These are phyloP conservation scores for Arnoldichthys spilopterus DNA, from an alignment of 2,797 vertebrate genomes.

Conservation along the genomic window DNA sequence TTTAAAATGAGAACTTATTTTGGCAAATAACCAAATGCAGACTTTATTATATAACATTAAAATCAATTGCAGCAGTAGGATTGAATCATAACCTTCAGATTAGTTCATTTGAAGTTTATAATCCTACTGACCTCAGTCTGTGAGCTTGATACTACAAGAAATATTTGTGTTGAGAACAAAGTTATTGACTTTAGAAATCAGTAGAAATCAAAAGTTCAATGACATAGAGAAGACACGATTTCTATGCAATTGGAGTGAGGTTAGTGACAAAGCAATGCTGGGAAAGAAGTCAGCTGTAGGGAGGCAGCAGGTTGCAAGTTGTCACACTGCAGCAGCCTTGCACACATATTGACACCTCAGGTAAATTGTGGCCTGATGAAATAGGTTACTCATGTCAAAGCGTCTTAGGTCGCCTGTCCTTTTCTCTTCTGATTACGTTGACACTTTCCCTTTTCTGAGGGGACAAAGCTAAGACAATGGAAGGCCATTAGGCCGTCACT, in stretches of 20 bases:
- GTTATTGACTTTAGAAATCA: not conserved
- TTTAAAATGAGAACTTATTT: not conserved
- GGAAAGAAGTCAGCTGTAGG: conserved; percentile 23
- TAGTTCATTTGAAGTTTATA: not conserved
- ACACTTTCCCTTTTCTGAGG: conserved; percentile 48
- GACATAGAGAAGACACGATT: conserved; percentile 7
- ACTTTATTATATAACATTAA: no score
- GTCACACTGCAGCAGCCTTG: conserved; percentile 17
- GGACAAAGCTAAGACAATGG: conserved; percentile 58
- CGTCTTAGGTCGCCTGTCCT: conserved; percentile 53
- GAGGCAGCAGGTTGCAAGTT: conserved; percentile 13
- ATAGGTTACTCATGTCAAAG: conserved; percentile 51
- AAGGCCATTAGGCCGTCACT: conserved; percentile 55
- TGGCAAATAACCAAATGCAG: not conserved
- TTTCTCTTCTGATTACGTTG: conserved; percentile 57
- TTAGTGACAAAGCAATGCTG: conserved; percentile 15
- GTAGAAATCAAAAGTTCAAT: not conserved
- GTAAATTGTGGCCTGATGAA: conserved; percentile 48
- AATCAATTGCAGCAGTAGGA: no score
- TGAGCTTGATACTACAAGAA: not conserved
- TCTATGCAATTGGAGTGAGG: not conserved
- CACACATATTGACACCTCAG: conserved; percentile 38
- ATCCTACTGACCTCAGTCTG: not conserved
- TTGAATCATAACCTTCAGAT: not conserved
- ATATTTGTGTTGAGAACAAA: not conserved